Conservation (phyloP, 2,797 vertebrate species). For the Sus cebifrons region DNA sequence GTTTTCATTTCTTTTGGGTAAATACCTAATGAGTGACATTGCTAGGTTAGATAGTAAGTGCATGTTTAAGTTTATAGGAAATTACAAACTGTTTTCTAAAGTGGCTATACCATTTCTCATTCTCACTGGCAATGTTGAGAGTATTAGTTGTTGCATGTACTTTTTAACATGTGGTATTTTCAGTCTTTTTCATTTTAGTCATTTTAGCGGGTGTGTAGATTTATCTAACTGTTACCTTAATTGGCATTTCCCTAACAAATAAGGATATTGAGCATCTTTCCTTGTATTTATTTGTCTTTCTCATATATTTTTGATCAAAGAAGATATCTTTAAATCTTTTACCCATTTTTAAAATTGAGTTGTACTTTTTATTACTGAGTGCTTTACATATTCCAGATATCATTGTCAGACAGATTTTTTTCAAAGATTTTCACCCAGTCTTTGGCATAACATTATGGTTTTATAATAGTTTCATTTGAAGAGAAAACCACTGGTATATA, state of each 20-base stretch:
- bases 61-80: slow-evolving; percentile 31
- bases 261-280: background rate
- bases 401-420: background rate
- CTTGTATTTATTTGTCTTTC: background rate
- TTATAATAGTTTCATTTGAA: background rate
- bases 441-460: background rate
- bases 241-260: slow-evolving; percentile 3
- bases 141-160: background rate
- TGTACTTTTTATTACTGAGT: background rate
- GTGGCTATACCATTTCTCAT: background rate
- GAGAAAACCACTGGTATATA: background rate
- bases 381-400: background rate
- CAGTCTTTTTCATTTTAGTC: background rate
- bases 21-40: background rate
- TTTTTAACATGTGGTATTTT: background rate
- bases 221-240: slow-evolving; percentile 16
- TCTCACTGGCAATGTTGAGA: background rate
- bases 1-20: background rate
- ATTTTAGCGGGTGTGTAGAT: background rate
- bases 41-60: background rate
- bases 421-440: background rate
- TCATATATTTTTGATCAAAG: background rate
- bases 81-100: background rate
- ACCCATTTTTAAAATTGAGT: background rate
- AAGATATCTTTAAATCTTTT: background rate